Percentiles rank a stretch among this genome's conserved stretches.
Evolutionary conservation across 2,888 invertebrate genomes (phyloP).

Genomic region (Flabesymbios commensalis): DNA sequence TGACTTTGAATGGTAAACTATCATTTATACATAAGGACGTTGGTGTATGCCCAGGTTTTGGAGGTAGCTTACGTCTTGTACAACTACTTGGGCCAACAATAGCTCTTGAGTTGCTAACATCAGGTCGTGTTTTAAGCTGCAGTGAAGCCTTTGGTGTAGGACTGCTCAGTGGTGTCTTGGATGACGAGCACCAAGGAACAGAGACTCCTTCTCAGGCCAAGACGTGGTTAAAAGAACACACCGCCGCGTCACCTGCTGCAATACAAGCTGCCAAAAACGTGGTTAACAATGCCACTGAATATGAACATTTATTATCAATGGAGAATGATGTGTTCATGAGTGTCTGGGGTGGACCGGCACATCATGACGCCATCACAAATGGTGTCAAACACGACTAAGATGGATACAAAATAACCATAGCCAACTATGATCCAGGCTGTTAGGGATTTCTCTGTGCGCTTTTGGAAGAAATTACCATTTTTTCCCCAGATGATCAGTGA

Average conservation of each 20-base stretch:
- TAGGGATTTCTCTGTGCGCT: too few species aligned
- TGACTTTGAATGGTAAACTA: slow-evolving; percentile 58
- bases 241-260: slow-evolving; percentile 40
- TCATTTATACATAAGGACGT: slow-evolving; percentile 64
- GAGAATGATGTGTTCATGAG: slow-evolving; percentile 60
- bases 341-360: slow-evolving; percentile 62
- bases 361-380: slow-evolving; percentile 53
- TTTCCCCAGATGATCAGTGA: too few species aligned
- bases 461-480: too few species aligned
- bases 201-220: slow-evolving; percentile 42
- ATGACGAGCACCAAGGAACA: slow-evolving; percentile 35
- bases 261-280: slow-evolving; percentile 53
- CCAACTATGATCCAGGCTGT: too few species aligned
- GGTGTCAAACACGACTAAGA: slow-evolving; percentile 51
- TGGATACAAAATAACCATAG: too few species aligned
- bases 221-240: slow-evolving; percentile 54
- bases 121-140: slow-evolving; percentile 49
- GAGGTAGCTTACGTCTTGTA: slow-evolving; percentile 63
- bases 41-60: slow-evolving; percentile 65
- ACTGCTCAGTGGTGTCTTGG: slow-evolving; percentile 59
- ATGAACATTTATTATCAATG: slow-evolving; percentile 42
- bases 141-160: slow-evolving; percentile 60
- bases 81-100: slow-evolving; percentile 59
- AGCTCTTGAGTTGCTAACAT: slow-evolving; percentile 61
- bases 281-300: slow-evolving; percentile 38